Base-by-base conservation (phyloP, 1,140 invertebrate species). In the Eriosoma lanigerum region DNA sequence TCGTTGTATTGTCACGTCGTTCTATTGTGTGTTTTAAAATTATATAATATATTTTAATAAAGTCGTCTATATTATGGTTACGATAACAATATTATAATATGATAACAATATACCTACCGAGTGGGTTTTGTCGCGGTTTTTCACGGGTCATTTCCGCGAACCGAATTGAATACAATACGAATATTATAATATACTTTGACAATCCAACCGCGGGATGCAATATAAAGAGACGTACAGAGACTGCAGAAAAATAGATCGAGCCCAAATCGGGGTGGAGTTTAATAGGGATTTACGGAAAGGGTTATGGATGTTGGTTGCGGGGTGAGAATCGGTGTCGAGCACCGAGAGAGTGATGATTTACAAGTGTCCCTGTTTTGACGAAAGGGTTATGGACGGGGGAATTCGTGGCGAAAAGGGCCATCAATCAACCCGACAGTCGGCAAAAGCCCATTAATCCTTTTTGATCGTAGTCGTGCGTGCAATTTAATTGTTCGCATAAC, bases 401-500 rank as follows among this genome's bases (percentile, higher is more conserved):
- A 54, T 44, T 21, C 32, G 54, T 8, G 54, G 54, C 32, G 73
- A 76, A 76, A 76, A 76, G 73, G 32, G 52, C 52, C 73, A 76
- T 76, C 73, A 58, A 76, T 76, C 73, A 76, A 76, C 58, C 73
- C 73, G 52, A 56, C 73, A 76, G 73, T 76, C 73, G 26, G 73
- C 73, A 38, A 76, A 76, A 76, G 73, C 73, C 32, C 73, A 76
- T 76, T 76, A 76, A 76, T 76, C 73, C 73, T 76, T 46, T 76
- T 76, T 60, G 73, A 76, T 76, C 54, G 73, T 76, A 58, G 73
- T 56, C 73, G 73, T 76, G 73, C 73, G 73, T 76, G 73, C 73
- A 76, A 76, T 76, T 76, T 76, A 76, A 76, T 76, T 76, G 73
- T 76, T 76, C 73, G 73, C 50, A 26, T 76, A 76, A 76, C 73